Base-by-base conservation (phyloP, 2,888 invertebrate species). In the Tetropium fuscum region DNA sequence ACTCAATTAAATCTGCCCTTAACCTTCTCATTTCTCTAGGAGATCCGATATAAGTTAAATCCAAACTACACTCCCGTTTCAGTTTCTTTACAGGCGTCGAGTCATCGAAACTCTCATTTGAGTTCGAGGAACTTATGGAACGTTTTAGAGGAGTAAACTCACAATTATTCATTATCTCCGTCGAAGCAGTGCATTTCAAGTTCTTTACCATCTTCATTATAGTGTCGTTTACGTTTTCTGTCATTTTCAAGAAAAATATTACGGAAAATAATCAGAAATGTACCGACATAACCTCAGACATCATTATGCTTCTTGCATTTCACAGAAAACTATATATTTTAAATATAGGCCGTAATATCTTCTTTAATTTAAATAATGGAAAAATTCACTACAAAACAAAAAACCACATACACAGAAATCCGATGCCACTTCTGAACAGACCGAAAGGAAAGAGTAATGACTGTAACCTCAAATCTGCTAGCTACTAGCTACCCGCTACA, bases 21-120 rank as follows among this genome's bases (percentile, higher is more conserved):
- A 90, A 70, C 43, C 86, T 83, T 58, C 88, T 85, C 2, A 85
- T 81, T 78, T 91, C 90, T 86, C 90, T 88, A 0, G 91, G 90
- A 0, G 89, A 89, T 1, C 84, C 78, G 11, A 79, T 64, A 65
- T 80, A 81, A 10, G 72, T 72, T 19, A 74, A 58, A 60, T 79
- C 75, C n/a, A 77, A 53, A 38, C 61, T 69, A 45, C 63, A 58
- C 15, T 68, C 65, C 7, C 41, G 32, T 65, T 73, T 76, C n/a
- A 68, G 55, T 60, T 73, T 76, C 57, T 78, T 77, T 2, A 68
- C 19, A 8, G 77, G 75, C 2, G 74, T 71, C n/a, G 67, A 58
- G 30, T 73, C 73, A 7, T 73, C 74, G n/a, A 57, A 58, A 57
- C 58, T 64, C 20, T 65, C 64, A 10, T 66, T 69, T 6, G 68